Evolutionary conservation across 2,888 invertebrate genomes (phyloP).

Genomic region (Drosophila robusta): DNA sequence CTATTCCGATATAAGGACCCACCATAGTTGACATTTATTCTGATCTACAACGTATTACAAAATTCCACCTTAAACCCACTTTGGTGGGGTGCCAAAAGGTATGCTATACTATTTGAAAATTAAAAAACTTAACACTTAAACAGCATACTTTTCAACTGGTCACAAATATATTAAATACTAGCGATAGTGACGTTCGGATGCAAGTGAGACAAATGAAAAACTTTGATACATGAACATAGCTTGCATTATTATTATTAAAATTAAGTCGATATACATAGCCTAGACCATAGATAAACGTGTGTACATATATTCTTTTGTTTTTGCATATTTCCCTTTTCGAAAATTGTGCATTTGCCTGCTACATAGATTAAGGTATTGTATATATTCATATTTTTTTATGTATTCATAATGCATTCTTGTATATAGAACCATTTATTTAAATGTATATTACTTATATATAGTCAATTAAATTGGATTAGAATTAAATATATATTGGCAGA

Average conservation of each 20-base stretch:
- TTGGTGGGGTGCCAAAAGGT: conserved; percentile 12
- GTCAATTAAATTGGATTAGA: conserved; percentile 36
- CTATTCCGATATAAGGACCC: too few species aligned
- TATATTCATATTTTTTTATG: conserved; percentile 7
- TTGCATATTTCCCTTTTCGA: conserved; percentile 19
- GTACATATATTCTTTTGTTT: conserved; percentile 11
- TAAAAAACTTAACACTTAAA: neutral
- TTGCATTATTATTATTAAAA: conserved; percentile 16
- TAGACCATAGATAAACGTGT: conserved; percentile 50
- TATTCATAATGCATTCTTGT: conserved; percentile 13
- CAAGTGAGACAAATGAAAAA: too few species aligned
- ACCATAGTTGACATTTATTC: neutral
- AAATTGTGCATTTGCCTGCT: conserved; percentile 9
- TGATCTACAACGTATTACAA: neutral
- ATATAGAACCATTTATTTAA: conserved; percentile 22
- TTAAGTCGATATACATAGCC: conserved; percentile 44
- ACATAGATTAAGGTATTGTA: conserved; percentile 18
- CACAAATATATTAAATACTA: neutral
- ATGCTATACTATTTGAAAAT: conserved; percentile 19
- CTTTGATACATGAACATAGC: conserved; percentile 6
- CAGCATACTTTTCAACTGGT: conserved; percentile 12
- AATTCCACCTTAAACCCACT: too few species aligned
- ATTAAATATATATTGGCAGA: conserved; percentile 68
- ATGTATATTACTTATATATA: conserved; percentile 28
- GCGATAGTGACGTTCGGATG: neutral